phyloP scores from a whole-genome alignment of 2,888 invertebrate species.

The Microctonus aethiopoides region DNA sequence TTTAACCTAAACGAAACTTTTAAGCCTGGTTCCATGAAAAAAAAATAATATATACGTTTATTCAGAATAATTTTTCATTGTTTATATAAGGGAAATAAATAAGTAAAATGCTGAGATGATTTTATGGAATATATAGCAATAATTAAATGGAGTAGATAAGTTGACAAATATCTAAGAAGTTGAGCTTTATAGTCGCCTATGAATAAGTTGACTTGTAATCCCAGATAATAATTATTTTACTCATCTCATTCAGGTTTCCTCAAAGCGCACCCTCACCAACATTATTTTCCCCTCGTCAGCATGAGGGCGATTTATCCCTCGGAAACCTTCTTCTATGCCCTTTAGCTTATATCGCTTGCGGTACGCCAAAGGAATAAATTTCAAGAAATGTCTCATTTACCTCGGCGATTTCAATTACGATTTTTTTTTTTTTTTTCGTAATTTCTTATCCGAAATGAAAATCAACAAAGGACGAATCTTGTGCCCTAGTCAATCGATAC shows the following conservation, averaged over 20 bases:
- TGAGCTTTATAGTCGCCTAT: neutral
- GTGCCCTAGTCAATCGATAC: neutral
- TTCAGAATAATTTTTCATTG: too few species aligned
- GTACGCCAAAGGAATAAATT: neutral
- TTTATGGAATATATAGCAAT: too few species aligned
- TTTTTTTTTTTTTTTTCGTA: neutral
- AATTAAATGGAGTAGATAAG: too few species aligned
- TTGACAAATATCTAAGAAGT: too few species aligned
- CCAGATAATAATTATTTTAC: slow-evolving; percentile 6
- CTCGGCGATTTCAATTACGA: neutral
- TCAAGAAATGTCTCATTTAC: neutral
- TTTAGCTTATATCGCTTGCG: neutral
- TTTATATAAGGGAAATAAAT: too few species aligned
- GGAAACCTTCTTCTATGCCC: neutral
- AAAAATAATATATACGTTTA: too few species aligned
- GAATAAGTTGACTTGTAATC: neutral
- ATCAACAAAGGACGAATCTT: neutral
- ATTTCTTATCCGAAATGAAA: neutral
- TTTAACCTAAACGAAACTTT: too few species aligned
- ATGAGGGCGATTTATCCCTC: neutral
- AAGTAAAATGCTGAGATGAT: too few species aligned
- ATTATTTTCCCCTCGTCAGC: neutral
- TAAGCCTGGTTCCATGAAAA: too few species aligned
- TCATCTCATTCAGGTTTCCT: slow-evolving; percentile 1
- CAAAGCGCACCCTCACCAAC: neutral